These are phyloP conservation scores for Sciaenops ocellatus DNA, from an alignment of 2,797 vertebrate genomes.

Conservation along the genomic window DNA sequence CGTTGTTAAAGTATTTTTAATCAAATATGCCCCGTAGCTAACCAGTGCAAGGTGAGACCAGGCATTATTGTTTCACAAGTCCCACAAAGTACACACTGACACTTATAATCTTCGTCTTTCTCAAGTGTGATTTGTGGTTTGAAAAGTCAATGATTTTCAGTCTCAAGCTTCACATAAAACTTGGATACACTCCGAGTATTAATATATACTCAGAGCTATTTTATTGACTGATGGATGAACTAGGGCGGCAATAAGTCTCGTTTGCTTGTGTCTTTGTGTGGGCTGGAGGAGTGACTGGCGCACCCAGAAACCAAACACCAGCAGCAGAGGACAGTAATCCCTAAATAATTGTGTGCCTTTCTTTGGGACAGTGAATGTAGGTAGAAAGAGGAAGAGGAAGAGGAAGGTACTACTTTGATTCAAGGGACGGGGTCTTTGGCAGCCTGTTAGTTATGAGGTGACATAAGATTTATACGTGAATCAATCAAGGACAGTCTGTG, in stretches of 20 bases:
- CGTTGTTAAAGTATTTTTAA: constrained; percentile 4
- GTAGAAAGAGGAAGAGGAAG: constrained; percentile 24
- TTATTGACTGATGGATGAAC: constrained; percentile 18
- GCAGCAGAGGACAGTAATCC: constrained; percentile 61
- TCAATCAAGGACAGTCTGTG: background rate
- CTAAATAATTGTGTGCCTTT: constrained; percentile 63
- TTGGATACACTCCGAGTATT: background rate
- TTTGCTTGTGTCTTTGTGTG: constrained; percentile 59
- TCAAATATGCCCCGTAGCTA: constrained; percentile 9
- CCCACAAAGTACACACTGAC: background rate
- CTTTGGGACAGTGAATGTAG: constrained; percentile 18
- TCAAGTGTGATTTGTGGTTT: background rate
- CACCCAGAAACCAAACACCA: constrained; percentile 78
- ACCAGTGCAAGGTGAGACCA: background rate
- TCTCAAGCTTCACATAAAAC: background rate
- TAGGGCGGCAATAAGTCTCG: constrained; percentile 1
- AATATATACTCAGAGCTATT: background rate
- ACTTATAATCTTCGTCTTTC: background rate
- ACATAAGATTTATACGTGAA: constrained; percentile 31
- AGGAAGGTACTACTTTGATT: constrained; percentile 55
- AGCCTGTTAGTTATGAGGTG: constrained; percentile 37
- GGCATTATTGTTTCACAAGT: constrained; percentile 3
- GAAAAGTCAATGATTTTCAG: background rate
- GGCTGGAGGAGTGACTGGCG: constrained; percentile 65
- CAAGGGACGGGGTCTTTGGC: constrained; percentile 35